A percentile compares a stretch with the other conserved stretches of the same genome.
These are phyloP conservation scores for Cherax quadricarinatus DNA, from an alignment of 1,140 invertebrate genomes.

Conservation along the genomic window DNA sequence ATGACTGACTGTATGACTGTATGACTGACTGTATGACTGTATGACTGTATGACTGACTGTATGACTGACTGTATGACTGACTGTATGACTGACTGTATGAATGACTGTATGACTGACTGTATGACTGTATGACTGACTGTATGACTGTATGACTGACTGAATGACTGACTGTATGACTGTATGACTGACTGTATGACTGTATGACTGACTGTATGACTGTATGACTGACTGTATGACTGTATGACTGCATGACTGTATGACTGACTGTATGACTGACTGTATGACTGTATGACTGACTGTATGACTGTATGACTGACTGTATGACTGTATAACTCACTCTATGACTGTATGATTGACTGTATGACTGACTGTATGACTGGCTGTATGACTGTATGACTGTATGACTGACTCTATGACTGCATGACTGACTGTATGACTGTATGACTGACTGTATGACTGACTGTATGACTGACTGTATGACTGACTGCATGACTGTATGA, in stretches of 20 bases:
- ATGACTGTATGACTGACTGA: too few relatives aligned
- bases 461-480: background rate
- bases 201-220: constrained; percentile 1
- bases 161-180: constrained; percentile 1
- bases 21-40: background rate
- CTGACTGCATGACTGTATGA: background rate
- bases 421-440: background rate
- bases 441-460: background rate
- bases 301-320: background rate
- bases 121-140: too few relatives aligned
- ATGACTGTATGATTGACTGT: too few relatives aligned
- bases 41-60: too few relatives aligned
- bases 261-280: constrained; percentile 1
- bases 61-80: background rate
- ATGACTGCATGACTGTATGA: background rate
- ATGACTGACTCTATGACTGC: background rate
- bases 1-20: background rate
- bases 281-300: constrained; percentile 1
- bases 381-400: background rate
- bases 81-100: background rate
- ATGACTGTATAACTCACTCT: background rate
- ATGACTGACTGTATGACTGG: too few relatives aligned
- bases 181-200: background rate
- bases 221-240: background rate
- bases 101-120: constrained; percentile 1